phyloP scores from a whole-genome alignment of 2,888 invertebrate species.

The Heliconius erato region DNA sequence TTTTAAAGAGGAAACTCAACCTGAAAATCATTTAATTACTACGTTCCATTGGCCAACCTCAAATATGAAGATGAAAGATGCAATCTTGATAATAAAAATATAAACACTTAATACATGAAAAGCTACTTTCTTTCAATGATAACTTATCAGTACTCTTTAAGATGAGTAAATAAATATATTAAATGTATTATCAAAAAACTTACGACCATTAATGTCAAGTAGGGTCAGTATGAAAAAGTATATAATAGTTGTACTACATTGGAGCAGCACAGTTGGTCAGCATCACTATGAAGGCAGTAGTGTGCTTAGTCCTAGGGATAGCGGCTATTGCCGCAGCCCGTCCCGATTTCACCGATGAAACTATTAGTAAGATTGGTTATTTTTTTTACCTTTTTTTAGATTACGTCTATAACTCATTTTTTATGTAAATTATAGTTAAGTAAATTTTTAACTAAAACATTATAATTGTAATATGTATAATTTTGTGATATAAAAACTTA shows the following conservation, averaged over 20 bases:
- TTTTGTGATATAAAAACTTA: neutral
- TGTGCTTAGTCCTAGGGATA: constrained; percentile 69
- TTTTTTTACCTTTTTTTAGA: neutral
- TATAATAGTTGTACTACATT: constrained; percentile 38
- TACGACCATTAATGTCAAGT: constrained; percentile 41
- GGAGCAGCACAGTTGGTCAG: constrained; percentile 67
- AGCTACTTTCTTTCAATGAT: constrained; percentile 24
- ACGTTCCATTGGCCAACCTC: neutral
- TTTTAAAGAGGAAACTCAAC: neutral
- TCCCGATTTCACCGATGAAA: constrained; percentile 67
- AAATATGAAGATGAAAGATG: neutral
- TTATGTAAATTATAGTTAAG: neutral
- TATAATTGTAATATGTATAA: no score
- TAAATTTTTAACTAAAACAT: no score
- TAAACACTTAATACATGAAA: neutral
- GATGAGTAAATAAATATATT: constrained; percentile 10
- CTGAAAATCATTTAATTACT: neutral
- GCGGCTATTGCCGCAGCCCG: constrained; percentile 72
- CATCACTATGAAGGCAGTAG: constrained; percentile 72
- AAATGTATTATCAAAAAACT: constrained; percentile 34
- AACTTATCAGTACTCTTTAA: constrained; percentile 7
- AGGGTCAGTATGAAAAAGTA: constrained; percentile 41
- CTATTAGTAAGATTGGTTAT: constrained; percentile 61
- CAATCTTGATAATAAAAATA: neutral
- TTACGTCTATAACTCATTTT: neutral